Conservation (phyloP, 1,140 invertebrate genomes). For the Drosophila ananassae region DNA sequence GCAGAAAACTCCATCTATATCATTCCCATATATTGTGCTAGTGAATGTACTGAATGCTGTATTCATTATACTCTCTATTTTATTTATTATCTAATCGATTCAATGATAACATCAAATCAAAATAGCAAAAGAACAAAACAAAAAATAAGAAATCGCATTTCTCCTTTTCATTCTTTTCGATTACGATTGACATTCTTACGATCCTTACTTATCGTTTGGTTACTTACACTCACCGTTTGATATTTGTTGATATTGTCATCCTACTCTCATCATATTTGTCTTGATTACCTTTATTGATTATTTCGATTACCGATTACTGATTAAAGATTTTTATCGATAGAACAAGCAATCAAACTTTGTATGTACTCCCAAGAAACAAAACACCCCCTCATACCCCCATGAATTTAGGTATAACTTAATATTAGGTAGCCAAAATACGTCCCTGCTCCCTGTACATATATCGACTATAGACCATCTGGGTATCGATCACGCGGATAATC, state of each 20-base stretch:
- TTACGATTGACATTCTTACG: conserved; percentile 46
- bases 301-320: conserved; percentile 23
- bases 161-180: conserved; percentile 24
- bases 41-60: conserved; percentile 84
- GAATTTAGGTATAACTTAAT: conserved; percentile 1
- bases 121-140: conserved; percentile 42
- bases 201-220: conserved; percentile 29
- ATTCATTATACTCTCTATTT: conserved; percentile 82
- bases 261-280: conserved; percentile 35
- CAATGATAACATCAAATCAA: conserved; percentile 79
- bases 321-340: conserved; percentile 5
- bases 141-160: conserved; percentile 33
- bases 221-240: conserved; percentile 47
- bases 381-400: background rate
- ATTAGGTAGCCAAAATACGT: background rate
- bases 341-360: conserved; percentile 1
- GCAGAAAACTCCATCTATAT: conserved; percentile 68
- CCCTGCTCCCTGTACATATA: conserved; percentile 1
- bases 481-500: background rate
- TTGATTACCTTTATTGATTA: conserved; percentile 27
- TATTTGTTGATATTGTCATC: conserved; percentile 39
- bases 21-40: conserved; percentile 82
- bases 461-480: conserved; percentile 1
- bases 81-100: conserved; percentile 84
- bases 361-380: conserved; percentile 9